phyloP scores from a whole-genome alignment of 2,888 invertebrate genomes.

The Cephus runcator region DNA sequence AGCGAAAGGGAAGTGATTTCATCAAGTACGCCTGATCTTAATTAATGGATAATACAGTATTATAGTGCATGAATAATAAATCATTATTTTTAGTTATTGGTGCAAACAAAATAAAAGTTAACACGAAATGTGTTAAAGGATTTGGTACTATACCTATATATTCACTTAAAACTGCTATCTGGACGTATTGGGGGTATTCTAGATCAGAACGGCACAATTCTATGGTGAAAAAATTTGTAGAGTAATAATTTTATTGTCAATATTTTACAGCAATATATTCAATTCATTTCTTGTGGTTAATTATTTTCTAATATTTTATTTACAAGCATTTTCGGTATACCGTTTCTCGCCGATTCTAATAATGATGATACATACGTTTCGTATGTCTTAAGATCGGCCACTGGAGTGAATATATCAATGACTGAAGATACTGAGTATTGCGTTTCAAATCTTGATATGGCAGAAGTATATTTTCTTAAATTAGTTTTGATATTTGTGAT shows the following conservation, averaged over 20 bases:
- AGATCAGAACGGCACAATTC: neutral
- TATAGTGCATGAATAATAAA: neutral
- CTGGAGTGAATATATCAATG: neutral
- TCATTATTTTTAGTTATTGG: neutral
- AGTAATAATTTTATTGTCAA: neutral
- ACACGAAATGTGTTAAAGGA: neutral
- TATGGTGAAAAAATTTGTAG: neutral
- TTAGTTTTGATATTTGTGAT: neutral
- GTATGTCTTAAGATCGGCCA: neutral
- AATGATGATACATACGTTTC: slow-evolving; percentile 3
- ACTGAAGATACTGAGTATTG: neutral
- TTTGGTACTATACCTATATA: slow-evolving; percentile 1
- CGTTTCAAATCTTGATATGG: neutral
- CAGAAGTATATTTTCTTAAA: neutral
- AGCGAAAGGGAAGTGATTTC: slow-evolving; percentile 21
- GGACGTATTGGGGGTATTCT: slow-evolving; percentile 34
- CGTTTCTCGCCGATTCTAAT: slow-evolving; percentile 35
- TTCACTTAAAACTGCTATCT: slow-evolving; percentile 41
- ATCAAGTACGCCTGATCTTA: neutral
- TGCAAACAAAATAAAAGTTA: slow-evolving; percentile 10
- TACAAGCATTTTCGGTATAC: slow-evolving; percentile 46
- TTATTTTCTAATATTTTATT: neutral
- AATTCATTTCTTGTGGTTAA: neutral
- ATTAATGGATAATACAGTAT: neutral
- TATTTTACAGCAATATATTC: neutral